phyloP scores from a whole-genome alignment of 2,888 invertebrate species.

The Lepidochitona cinerea region DNA sequence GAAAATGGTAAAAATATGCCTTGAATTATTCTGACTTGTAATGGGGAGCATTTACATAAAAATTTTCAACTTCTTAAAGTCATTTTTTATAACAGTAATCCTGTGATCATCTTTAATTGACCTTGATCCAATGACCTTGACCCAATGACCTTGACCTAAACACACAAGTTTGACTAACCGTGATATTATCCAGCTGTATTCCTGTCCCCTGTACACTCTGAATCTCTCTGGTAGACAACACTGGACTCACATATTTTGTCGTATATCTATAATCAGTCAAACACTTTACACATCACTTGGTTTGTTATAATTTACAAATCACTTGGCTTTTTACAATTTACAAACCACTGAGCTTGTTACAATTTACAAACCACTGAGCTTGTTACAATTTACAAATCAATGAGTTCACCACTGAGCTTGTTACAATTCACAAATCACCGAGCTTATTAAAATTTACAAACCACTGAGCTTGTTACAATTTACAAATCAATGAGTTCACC shows the following conservation, averaged over 20 bases:
- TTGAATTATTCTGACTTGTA: no score
- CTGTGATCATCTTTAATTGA: no score
- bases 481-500: not conserved
- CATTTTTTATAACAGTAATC: no score
- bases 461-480: not conserved
- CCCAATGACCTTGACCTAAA: no score
- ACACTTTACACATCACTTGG: not conserved
- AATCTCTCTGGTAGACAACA: conserved; percentile 80
- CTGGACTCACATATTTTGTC: conserved; percentile 78
- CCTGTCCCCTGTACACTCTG: conserved; percentile 73
- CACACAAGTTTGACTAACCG: conserved; percentile 40
- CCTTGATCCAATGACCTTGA: no score
- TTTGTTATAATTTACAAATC: not conserved
- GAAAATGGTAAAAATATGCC: no score
- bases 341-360: not conserved
- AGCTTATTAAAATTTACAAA: not conserved
- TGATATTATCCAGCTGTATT: conserved; percentile 49
- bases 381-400: not conserved
- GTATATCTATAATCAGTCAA: conserved; percentile 59
- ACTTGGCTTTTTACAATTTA: not conserved
- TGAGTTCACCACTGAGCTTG: not conserved
- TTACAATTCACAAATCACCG: not conserved
- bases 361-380: not conserved
- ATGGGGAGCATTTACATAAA: no score
- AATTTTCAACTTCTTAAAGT: no score